Evolutionary conservation across 2,797 vertebrate species (phyloP).

Genomic region (Bryconaethiops microstoma): DNA sequence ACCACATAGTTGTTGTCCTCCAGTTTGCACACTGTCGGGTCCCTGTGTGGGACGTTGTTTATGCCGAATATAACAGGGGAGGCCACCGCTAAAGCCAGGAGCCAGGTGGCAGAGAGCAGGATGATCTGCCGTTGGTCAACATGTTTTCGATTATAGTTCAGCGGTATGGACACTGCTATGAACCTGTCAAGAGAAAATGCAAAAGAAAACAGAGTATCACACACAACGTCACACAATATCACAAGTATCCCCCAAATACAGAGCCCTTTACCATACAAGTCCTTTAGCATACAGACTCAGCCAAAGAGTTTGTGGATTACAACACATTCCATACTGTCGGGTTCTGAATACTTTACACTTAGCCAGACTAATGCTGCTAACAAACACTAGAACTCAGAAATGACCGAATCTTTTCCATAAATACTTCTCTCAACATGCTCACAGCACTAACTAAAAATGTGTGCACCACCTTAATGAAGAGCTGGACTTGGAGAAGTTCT

Average conservation of each 20-base stretch:
- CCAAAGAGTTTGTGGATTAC: neutral
- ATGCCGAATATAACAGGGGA: conserved; percentile 91
- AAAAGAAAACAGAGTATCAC: neutral
- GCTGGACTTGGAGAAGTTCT: too few species aligned
- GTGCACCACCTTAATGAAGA: too few species aligned
- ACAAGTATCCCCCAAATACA: too few species aligned
- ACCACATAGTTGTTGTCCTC: conserved; percentile 90
- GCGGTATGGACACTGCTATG: conserved; percentile 87
- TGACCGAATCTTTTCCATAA: too few species aligned
- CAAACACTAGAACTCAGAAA: too few species aligned
- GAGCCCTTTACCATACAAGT: too few species aligned
- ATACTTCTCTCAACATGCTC: too few species aligned
- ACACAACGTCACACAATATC: too few species aligned
- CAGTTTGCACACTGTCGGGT: conserved; percentile 86
- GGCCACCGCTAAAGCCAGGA: conserved; percentile 90
- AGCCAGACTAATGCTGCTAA: too few species aligned
- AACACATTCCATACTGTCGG: neutral
- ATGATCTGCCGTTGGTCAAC: conserved; percentile 85
- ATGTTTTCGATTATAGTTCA: conserved; percentile 89
- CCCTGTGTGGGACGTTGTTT: conserved; percentile 84
- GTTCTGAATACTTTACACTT: neutral
- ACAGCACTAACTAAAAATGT: too few species aligned
- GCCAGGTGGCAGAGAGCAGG: conserved; percentile 92
- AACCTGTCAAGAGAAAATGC: conserved; percentile 78
- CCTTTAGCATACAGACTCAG: neutral